Base-by-base conservation (phyloP, 2,113 vertebrate genomes). In the Cairina moschata region DNA sequence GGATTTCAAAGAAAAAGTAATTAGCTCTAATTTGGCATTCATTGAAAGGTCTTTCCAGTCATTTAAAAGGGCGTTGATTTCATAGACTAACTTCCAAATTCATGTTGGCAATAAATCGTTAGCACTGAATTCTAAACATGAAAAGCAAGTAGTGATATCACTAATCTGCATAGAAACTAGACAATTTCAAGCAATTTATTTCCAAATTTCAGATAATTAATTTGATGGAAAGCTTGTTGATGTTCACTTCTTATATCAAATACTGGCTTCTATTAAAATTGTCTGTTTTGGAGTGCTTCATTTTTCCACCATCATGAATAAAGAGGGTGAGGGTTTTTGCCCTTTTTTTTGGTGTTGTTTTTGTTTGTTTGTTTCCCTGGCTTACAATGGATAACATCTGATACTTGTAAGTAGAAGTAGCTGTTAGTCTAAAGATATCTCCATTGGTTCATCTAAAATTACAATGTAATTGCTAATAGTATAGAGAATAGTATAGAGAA, bases 1-100 rank as follows among this genome's bases (percentile, higher is more conserved):
- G 3, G 8, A 73, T 85, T 82, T 94, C 58, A 97, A 84, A 90
- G 46, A 34, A 32, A 88, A 92, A 86, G 77, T 91, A 67, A 92
- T 82, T 72, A 54, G 6, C 40, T 88, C 26, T 20, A 73, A 65
- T 17, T 87, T 93, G 54, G 31, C 83, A 91, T 86, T 89, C 48
- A 56, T 38, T 92, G 18, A 67, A 90, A 88, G 46, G 22, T 14
- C 13, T 94, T 91, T 82, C 55, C 8, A 92, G 17, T 60, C 14
- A 25, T 80, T 92, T 91, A 31, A 40, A 87, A 93, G 87, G 65
- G 14, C 28, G 1, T 12, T 89, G 84, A 92, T 95, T 97, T 82
- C 31, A 58, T 17, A 85, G 52, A 13, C 32, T 58, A 48, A 12
- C 14, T 89, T 96, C 74, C 91, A 95, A 82, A 87, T 91, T 84